Conservation (phyloP, 2,113 vertebrate species). For the Alethe diademata region DNA sequence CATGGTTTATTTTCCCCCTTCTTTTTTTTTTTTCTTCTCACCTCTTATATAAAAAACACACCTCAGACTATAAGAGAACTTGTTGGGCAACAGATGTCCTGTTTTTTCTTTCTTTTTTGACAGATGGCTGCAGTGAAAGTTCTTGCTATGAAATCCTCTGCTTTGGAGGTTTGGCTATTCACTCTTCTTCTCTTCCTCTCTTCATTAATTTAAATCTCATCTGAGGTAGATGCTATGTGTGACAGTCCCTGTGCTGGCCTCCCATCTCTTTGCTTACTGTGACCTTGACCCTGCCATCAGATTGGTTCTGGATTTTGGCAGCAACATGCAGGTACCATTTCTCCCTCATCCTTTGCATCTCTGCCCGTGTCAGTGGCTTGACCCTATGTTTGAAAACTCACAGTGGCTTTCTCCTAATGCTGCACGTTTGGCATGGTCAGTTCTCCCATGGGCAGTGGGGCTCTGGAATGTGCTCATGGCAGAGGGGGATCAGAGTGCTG, state of each 20-base stretch:
- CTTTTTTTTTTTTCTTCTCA: background rate
- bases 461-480: background rate
- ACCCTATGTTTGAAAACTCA: accelerated
- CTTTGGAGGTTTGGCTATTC: background rate
- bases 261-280: background rate
- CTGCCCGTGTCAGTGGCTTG: background rate
- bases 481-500: background rate
- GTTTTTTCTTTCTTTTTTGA: background rate
- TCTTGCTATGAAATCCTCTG: background rate
- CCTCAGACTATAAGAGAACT: background rate
- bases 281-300: background rate
- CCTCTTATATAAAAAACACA: background rate
- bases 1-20: background rate
- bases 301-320: background rate
- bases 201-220: background rate
- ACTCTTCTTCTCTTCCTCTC: background rate
- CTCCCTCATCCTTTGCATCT: background rate
- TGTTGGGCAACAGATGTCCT: background rate
- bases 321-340: background rate
- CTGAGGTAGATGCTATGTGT: background rate
- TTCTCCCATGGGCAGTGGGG: background rate
- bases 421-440: accelerated
- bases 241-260: background rate
- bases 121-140: background rate
- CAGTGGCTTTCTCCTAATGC: background rate